Base-by-base conservation (phyloP, 1,140 invertebrate species). In the Orius insidiosus region DNA sequence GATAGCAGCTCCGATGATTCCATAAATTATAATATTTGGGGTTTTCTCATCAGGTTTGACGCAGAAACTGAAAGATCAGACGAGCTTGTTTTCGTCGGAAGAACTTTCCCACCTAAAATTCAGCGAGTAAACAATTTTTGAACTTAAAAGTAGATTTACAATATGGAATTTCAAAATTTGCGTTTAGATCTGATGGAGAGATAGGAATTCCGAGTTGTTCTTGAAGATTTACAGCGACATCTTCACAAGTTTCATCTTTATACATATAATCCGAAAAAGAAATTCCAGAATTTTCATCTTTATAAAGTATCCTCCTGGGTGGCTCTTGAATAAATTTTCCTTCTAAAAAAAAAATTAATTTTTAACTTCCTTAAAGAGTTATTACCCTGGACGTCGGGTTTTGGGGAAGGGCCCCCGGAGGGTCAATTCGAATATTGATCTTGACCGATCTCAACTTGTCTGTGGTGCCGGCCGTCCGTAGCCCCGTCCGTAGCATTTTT, bases 241-340 rank as follows among this genome's bases (percentile, higher is more conserved):
- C 82, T 37, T 74, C 69, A 0, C 75, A 69, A 2, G 75, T 76
- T 64, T 88, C 84, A 5, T 83, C 83, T 46, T 81, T 82, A 58
- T 86, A 88, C 34, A 85, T 61, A 61, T 89, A 89, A 61, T 87
- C 83, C 43, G 79, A 85, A 5, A 87, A 67, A 14, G 74, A 74
- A 14, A 87, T 59, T 49, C 70, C 66, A 24, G 70, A 74, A 16
- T 71, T 65, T 19, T 74, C 72, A 6, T 82, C 58, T 16, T 71
- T 68, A 5, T 82, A 75, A 44, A 85, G 66, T 2, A 86, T 80
- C 53, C 84, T 63, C 36, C 82, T 65, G 3, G 85, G 85, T 15
- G 81, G 80, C 59, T 86, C 82, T 57, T 86, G 74, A 54, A 85
- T 55, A 58, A 76, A 76, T 60, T 77, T 63, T 59, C 74, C 72